Evolutionary conservation across 2,888 invertebrate genomes (phyloP).

Genomic region (Drosophila infuscata): DNA sequence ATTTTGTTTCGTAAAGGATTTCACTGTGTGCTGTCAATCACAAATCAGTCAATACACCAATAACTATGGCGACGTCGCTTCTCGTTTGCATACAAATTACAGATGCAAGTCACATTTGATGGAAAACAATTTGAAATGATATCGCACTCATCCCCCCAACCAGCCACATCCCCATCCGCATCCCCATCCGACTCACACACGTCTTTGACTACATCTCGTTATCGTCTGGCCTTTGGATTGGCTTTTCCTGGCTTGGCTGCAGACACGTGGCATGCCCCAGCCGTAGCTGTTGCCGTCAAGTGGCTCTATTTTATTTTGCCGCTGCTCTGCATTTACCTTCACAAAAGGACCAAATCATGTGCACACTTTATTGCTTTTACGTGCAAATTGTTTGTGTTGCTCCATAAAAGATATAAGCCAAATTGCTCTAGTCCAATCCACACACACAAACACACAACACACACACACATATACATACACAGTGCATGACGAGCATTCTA

Average conservation of each 20-base stretch:
- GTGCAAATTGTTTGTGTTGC: slow-evolving; percentile 75
- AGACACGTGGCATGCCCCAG: slow-evolving; percentile 26
- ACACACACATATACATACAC: slow-evolving; percentile 32
- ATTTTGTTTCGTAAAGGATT: slow-evolving; percentile 26
- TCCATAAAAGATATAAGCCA: slow-evolving; percentile 63
- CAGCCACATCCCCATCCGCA: background rate
- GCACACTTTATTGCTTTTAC: slow-evolving; percentile 74
- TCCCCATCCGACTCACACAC: background rate
- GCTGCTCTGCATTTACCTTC: slow-evolving; percentile 34
- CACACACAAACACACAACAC: background rate
- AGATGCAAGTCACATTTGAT: slow-evolving; percentile 79
- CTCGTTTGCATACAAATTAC: slow-evolving; percentile 78
- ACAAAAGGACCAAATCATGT: slow-evolving; percentile 58
- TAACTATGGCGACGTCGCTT: slow-evolving; percentile 6
- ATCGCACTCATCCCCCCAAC: slow-evolving; percentile 40
- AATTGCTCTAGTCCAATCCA: slow-evolving; percentile 50
- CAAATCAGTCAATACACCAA: slow-evolving; percentile 61
- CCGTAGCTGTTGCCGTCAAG: slow-evolving; percentile 28
- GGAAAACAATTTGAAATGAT: slow-evolving; percentile 79
- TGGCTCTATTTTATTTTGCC: slow-evolving; percentile 53
- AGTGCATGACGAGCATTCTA: slow-evolving; percentile 47
- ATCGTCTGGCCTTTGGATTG: slow-evolving; percentile 23
- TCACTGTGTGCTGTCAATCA: slow-evolving; percentile 56
- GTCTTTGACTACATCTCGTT: slow-evolving; percentile 9
- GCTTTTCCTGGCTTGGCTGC: slow-evolving; percentile 14